Conservation (phyloP, 2,888 invertebrate genomes). For the Muscina levida region DNA sequence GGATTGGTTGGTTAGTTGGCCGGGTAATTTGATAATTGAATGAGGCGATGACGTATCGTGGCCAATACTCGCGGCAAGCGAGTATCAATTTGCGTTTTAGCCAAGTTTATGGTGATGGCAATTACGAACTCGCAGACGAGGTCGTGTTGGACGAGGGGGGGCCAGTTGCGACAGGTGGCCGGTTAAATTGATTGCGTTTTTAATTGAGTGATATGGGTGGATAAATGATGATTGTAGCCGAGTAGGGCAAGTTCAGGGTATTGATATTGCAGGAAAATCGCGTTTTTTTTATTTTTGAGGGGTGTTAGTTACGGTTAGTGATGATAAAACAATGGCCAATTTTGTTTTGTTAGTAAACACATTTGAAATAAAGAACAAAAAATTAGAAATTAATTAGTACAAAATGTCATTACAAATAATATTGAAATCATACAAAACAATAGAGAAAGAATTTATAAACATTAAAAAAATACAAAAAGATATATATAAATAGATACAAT, state of each 20-base stretch:
- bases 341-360: slow-evolving; percentile 1
- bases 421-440: too few species aligned
- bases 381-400: background rate
- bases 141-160: background rate
- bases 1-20: slow-evolving; percentile 42
- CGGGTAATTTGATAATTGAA: slow-evolving; percentile 55
- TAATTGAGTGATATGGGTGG: slow-evolving; percentile 12
- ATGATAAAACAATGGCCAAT: slow-evolving; percentile 2
- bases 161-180: background rate
- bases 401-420: too few species aligned
- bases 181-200: background rate
- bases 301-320: slow-evolving; percentile 7
- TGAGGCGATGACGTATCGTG: slow-evolving; percentile 43
- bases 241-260: background rate
- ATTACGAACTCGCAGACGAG: too few species aligned
- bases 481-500: too few species aligned
- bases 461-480: too few species aligned
- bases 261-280: background rate
- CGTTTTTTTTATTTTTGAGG: background rate
- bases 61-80: background rate
- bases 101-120: background rate
- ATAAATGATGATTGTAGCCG: background rate
- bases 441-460: too few species aligned
- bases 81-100: slow-evolving; percentile 46
- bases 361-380: slow-evolving; percentile 8